Conservation (phyloP, 2,888 invertebrate genomes). For the Dasysyrphus albostriatus region DNA sequence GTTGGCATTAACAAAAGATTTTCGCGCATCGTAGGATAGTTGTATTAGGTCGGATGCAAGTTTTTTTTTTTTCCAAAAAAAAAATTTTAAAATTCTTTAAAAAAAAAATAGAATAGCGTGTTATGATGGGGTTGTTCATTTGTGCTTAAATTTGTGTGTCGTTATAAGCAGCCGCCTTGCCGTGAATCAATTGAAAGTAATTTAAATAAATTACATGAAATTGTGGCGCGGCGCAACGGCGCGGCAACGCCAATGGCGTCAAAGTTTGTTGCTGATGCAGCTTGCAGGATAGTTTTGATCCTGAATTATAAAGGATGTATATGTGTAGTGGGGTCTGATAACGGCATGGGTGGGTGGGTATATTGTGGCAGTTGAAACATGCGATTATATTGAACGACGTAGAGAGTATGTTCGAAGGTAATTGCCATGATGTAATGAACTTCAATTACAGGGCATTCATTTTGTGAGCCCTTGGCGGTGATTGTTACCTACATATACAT, state of each 20-base stretch:
- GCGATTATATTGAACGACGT: constrained; percentile 54
- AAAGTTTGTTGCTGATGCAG: constrained; percentile 27
- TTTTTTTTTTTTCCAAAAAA: not conserved
- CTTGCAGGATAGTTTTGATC: constrained; percentile 40
- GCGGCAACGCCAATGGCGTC: constrained; percentile 42
- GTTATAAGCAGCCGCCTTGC: not conserved
- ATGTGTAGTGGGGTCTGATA: constrained; percentile 15
- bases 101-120: constrained; percentile 24
- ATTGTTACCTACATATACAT: constrained; percentile 11
- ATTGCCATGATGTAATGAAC: constrained; percentile 70
- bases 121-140: constrained; percentile 21
- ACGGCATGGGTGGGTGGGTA: not conserved
- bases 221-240: constrained; percentile 57
- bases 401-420: constrained; percentile 38
- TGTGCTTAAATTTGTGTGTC: not conserved
- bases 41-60: not conserved
- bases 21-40: constrained; percentile 39
- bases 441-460: constrained; percentile 55
- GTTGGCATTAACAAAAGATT: constrained; percentile 57
- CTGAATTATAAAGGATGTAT: constrained; percentile 9
- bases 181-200: constrained; percentile 73
- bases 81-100: not conserved
- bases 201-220: constrained; percentile 71
- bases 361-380: constrained; percentile 50
- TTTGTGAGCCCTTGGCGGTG: constrained; percentile 24